Base-by-base conservation (phyloP, 2,888 invertebrate species). In the Polydrusus cervinus region DNA sequence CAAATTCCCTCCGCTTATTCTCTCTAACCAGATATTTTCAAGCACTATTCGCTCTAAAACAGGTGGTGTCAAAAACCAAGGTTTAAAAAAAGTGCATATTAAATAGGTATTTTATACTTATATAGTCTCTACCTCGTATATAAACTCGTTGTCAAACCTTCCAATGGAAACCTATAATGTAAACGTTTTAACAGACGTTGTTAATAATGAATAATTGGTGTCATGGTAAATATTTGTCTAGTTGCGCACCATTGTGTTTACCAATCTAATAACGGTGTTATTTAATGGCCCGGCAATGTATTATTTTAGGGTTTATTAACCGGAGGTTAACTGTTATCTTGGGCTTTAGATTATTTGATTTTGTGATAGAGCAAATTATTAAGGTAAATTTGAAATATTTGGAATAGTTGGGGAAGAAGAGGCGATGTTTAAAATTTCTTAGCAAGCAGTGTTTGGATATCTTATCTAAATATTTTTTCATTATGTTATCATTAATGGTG, bases 241-340 rank as follows among this genome's bases (percentile, higher is more conserved):
- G 51, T 57, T 73, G 67, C 66, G 43, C 61, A 47, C 60, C 64
- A 20, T 34, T 34, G 51, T 73, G 73, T 73, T 61, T 73, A 51
- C 67, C 61, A 51, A 73, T 73, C 61, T 73, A 73, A 73, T 73
- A 73, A 73, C 34, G 61, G 49, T 73, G 57, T 61, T 73, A 51
- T 73, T 73, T 73, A 73, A 73, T 67, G 73, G 51, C 40, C 67
- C 67, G 67, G 66, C 64, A 49, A 61, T 62, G 73, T 73, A 73
- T 73, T 73, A 73, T 67, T 73, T 73, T 73, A 73, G 73, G 73
- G 66, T 73, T 72, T 73, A 61, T 73, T 73, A 73, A 73, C 61
- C 67, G 51, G 25, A 38, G 66, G 55, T 66, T 66, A 66, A 60
- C 66, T 65, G 66, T 57, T 60, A 47, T 65, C 71, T 57, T 71